phyloP scores from a whole-genome alignment of 2,888 invertebrate species.

The Cacoxenus indagator region DNA sequence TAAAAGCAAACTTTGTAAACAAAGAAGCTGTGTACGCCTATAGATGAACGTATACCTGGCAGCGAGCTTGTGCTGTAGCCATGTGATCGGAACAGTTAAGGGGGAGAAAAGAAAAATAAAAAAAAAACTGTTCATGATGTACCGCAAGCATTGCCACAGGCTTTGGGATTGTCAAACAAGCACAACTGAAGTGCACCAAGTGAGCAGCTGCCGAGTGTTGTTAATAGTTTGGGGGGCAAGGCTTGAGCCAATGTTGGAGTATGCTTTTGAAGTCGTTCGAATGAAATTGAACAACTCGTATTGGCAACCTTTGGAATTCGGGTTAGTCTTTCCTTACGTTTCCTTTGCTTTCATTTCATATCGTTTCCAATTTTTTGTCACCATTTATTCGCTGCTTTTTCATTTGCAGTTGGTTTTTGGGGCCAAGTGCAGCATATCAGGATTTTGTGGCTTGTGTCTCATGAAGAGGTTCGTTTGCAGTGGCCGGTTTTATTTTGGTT shows the following conservation, averaged over 20 bases:
- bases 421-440: constrained; percentile 15
- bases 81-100: not conserved
- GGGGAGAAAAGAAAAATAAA: not conserved
- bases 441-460: constrained; percentile 15
- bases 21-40: not conserved
- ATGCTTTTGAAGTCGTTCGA: not conserved
- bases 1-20: not conserved
- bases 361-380: not conserved
- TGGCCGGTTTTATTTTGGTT: not conserved
- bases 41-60: not conserved
- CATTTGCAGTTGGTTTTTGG: not conserved
- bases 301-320: constrained; percentile 2
- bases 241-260: not conserved
- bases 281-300: not conserved
- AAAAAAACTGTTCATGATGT: constrained; percentile 7
- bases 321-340: constrained; percentile 12
- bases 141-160: constrained; percentile 17
- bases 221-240: constrained; percentile 12
- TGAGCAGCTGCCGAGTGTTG: constrained; percentile 14
- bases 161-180: constrained; percentile 10
- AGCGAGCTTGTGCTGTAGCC: too few relatives aligned
- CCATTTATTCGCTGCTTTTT: not conserved
- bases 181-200: constrained; percentile 1
- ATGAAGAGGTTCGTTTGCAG: not conserved
- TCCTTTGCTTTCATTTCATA: not conserved